A percentile compares a stretch with the other conserved stretches of the same genome.
These are phyloP conservation scores for Avahi laniger DNA, from an alignment of 2,797 vertebrate species.

Conservation along the genomic window DNA sequence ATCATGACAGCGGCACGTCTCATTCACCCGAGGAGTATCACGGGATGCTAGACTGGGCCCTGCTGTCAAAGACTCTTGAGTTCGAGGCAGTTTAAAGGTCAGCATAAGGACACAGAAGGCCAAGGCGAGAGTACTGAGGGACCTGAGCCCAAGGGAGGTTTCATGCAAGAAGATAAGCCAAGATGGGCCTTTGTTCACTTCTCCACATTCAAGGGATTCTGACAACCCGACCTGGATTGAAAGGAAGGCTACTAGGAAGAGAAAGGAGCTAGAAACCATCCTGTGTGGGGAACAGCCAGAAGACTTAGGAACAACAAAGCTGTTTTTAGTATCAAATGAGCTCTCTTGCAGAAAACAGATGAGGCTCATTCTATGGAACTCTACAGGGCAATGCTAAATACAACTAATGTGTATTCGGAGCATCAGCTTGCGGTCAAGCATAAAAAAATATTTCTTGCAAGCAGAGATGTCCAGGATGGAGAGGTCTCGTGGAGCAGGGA, in stretches of 20 bases:
- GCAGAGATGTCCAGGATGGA: not conserved
- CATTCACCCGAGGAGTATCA: not conserved
- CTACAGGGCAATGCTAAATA: not conserved
- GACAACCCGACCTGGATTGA: not conserved
- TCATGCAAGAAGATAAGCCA: not conserved
- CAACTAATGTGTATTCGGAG: not conserved
- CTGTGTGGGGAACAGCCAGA: not conserved
- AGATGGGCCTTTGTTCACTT: not conserved
- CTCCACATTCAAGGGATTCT: not conserved
- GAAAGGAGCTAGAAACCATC: not conserved
- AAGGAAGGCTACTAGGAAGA: not conserved
- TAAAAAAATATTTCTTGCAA: not conserved
- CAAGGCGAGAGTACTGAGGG: not conserved
- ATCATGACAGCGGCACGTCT: not conserved
- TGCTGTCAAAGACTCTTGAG: not conserved
- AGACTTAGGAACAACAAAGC: not conserved
- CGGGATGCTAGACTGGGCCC: not conserved
- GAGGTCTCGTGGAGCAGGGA: not conserved
- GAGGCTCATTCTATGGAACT: not conserved
- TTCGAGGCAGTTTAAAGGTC: not conserved
- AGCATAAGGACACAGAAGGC: not conserved
- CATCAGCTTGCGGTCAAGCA: not conserved
- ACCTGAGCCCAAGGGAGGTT: not conserved
- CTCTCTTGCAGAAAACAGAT: not conserved
- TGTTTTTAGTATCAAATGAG: not conserved